These are phyloP conservation scores for Aspidoscelis tigris DNA, from an alignment of 2,113 vertebrate species.

Conservation along the genomic window DNA sequence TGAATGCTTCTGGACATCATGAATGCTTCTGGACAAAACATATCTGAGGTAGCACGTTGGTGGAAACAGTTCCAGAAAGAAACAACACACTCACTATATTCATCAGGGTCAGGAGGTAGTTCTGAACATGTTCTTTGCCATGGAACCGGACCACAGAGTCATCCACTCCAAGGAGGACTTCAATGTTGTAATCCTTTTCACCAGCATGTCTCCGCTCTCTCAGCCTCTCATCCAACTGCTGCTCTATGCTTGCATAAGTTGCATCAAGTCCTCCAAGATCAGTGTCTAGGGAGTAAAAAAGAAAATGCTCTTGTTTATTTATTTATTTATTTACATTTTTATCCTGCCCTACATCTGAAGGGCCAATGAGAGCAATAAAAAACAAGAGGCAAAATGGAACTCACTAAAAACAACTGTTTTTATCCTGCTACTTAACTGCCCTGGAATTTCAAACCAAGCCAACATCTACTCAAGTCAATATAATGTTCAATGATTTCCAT, in stretches of 20 bases:
- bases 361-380: no score
- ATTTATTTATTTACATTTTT: no score
- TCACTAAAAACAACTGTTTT: no score
- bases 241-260: slow-evolving; percentile 60
- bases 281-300: slow-evolving; percentile 67
- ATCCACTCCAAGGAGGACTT: slow-evolving; percentile 95
- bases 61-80: fast-evolving
- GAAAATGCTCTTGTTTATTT: neutral
- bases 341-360: no score
- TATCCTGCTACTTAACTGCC: no score
- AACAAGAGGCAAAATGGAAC: no score
- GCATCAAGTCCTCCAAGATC: slow-evolving; percentile 74
- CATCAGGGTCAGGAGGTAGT: slow-evolving; percentile 98
- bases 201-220: slow-evolving; percentile 82
- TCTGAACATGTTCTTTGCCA: slow-evolving; percentile 98
- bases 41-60: no score
- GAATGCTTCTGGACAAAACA: no score
- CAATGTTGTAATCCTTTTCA: slow-evolving; percentile 91
- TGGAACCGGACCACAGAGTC: slow-evolving; percentile 98
- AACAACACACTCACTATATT: slow-evolving; percentile 89
- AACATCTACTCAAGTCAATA: no score
- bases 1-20: no score
- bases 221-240: slow-evolving; percentile 81
- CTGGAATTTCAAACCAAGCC: no score
- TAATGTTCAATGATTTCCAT: neutral